Conservation (phyloP, 2,113 vertebrate genomes). For the Emydura subglobosa region DNA sequence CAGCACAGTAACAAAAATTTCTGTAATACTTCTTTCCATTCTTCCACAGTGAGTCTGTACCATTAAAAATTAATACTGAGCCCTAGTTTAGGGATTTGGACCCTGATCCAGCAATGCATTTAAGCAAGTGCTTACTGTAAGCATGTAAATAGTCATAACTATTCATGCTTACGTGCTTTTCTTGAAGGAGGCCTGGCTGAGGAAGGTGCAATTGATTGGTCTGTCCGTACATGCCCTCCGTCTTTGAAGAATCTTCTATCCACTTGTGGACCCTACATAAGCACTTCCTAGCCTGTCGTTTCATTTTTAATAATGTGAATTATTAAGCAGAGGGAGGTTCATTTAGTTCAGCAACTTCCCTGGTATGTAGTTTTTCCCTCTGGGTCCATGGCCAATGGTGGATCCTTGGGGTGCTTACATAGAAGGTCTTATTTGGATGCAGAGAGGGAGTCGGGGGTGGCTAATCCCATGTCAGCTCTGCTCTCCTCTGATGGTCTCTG, state of each 20-base stretch:
- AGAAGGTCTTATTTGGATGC: accelerated
- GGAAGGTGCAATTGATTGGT: not conserved
- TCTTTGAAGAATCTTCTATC: not conserved
- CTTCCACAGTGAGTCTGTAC: not conserved
- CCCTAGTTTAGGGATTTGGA: not conserved
- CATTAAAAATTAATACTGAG: slow-evolving; percentile 1
- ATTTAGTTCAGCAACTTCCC: not conserved
- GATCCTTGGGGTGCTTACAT: not conserved
- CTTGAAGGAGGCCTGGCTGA: not conserved
- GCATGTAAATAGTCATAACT: not conserved
- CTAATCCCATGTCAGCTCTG: not conserved
- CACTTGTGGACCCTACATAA: not conserved
- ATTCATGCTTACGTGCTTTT: not conserved
- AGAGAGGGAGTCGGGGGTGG: not conserved
- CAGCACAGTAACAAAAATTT: slow-evolving; percentile 4
- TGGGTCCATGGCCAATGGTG: not conserved
- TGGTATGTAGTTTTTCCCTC: not conserved
- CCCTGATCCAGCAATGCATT: not conserved
- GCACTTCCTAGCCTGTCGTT: not conserved
- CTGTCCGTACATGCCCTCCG: not conserved
- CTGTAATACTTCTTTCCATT: slow-evolving; percentile 24
- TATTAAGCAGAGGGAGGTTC: not conserved
- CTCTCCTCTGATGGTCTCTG: not conserved
- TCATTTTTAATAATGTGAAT: not conserved
- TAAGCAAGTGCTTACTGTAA: not conserved